Base-by-base conservation (phyloP, 1,140 invertebrate genomes). In the Phenacoccus solenopsis region DNA sequence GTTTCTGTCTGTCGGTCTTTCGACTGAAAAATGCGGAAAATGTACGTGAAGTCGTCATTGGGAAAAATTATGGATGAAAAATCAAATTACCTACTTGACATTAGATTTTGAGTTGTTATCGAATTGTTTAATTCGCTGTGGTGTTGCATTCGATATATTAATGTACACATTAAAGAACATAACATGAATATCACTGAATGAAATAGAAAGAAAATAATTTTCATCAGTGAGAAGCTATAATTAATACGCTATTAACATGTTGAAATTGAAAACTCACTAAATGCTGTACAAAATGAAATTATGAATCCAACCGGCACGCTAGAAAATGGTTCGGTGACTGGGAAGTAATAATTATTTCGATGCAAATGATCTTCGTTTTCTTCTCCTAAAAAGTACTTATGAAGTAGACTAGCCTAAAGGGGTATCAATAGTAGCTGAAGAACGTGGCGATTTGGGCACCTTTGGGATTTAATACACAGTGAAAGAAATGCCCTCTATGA, bases 341-440 rank as follows among this genome's bases (percentile, higher is more conserved):
- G 30, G 20, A 75, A 70, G 73, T 76, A 81, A 82, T 83, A 70
- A 86, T 76, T 72, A 83, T 87, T 72, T 83, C 38, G 5, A 49
- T 49, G 16, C 3, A 16, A n/a, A n/a, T 49, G 20, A 9, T 49
- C 16, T 49, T 49, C 5, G 4, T 49, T n/a, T 9, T 16, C 20
- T 4, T 49, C 38, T 80, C n/a, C n/a, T n/a, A n/a, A n/a, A n/a
- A n/a, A n/a, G n/a, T n/a, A n/a, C n/a, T n/a, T n/a, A n/a, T n/a
- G n/a, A n/a, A n/a, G n/a, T n/a, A n/a, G n/a, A n/a, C n/a, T n/a
- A n/a, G n/a, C n/a, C n/a, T n/a, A n/a, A n/a, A n/a, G n/a, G n/a
- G n/a, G n/a, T n/a, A n/a, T n/a, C n/a, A n/a, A n/a, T n/a, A n/a
- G n/a, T n/a, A n/a, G n/a, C n/a, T n/a, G n/a, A n/a, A n/a, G n/a